Base-by-base conservation (phyloP, 2,113 vertebrate genomes). In the Ceyx melanurus region DNA sequence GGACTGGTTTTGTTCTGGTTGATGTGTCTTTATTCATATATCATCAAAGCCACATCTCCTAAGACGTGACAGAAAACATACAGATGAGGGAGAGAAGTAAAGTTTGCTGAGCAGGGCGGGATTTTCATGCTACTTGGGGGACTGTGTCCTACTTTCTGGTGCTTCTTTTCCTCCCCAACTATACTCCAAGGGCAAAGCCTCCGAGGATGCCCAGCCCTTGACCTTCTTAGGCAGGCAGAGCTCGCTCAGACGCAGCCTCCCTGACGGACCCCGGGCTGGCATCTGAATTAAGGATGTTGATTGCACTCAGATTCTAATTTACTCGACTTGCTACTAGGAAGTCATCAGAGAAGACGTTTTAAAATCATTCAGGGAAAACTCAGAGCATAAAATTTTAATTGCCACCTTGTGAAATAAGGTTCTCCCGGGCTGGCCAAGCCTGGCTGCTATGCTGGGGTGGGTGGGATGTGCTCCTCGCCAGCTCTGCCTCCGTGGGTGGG, bases 301-400 rank as follows among this genome's bases (percentile, higher is more conserved):
- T 96, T 95, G 93, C 83, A 42, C 80, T 91, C 79, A 50, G 65
- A 90, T 91, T 93, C 92, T 94, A 92, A 95, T 94, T 95, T 88
- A 90, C 90, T 91, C 33, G 3, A 56, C 81, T 95, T 50, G 73
- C 77, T 95, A 76, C 94, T 86, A 79, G 90, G 93, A 95, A 95
- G 92, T 92, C 81, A 94, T 95, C 87, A 91, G 84, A 92, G 89
- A 88, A 90, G 88, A 76, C 3, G 20, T 92, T 88, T 94, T 88
- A 70, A 91, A 97, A 92, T 83, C 87, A 92, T 92, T 95, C 93
- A 93, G 94, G 92, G 96, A 94, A 94, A 96, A 88, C 95, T 89
- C 93, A 56, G 88, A 86, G 92, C 92, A 96, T 96, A 68, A 96
- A 96, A 96, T 86, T 96, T 97, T 97, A 93, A 96, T 96, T 95